Conservation (phyloP, 1,140 invertebrate genomes). For the Pseudomyrmex cubaensis region DNA sequence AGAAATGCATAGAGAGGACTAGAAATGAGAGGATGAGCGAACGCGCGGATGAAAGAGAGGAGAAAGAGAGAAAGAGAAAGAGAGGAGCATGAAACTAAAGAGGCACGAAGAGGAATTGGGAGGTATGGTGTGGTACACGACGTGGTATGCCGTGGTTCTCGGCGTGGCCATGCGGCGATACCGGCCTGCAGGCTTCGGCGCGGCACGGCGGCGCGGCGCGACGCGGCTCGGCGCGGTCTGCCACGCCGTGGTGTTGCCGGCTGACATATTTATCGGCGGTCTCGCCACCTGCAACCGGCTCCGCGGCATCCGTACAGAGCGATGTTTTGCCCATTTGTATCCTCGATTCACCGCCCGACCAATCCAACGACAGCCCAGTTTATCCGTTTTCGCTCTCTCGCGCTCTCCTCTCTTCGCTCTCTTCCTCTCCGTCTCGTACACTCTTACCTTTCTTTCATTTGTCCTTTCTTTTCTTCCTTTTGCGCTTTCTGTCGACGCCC, state of each 20-base stretch:
- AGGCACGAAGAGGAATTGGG: constrained; percentile 55
- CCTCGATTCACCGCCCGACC: constrained; percentile 65
- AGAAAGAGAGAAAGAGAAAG: background rate
- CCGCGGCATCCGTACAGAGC: constrained; percentile 80
- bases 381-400: constrained; percentile 64
- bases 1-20: constrained; percentile 69
- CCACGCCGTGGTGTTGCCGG: constrained; percentile 79
- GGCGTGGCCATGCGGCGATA: constrained; percentile 68
- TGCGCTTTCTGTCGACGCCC: constrained; percentile 10
- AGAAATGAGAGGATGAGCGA: constrained; percentile 57
- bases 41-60: background rate
- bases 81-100: constrained; percentile 6
- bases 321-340: constrained; percentile 77
- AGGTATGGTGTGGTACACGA: constrained; percentile 66
- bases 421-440: constrained; percentile 19
- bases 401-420: constrained; percentile 64
- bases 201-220: constrained; percentile 61
- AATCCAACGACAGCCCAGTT: constrained; percentile 73
- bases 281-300: constrained; percentile 83
- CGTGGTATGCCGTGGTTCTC: constrained; percentile 66
- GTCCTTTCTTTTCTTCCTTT: background rate
- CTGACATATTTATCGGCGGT: constrained; percentile 84
- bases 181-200: constrained; percentile 51
- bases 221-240: constrained; percentile 63
- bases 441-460: constrained; percentile 32